phyloP scores from a whole-genome alignment of 2,113 vertebrate species.

The Desmodus rotundus region DNA sequence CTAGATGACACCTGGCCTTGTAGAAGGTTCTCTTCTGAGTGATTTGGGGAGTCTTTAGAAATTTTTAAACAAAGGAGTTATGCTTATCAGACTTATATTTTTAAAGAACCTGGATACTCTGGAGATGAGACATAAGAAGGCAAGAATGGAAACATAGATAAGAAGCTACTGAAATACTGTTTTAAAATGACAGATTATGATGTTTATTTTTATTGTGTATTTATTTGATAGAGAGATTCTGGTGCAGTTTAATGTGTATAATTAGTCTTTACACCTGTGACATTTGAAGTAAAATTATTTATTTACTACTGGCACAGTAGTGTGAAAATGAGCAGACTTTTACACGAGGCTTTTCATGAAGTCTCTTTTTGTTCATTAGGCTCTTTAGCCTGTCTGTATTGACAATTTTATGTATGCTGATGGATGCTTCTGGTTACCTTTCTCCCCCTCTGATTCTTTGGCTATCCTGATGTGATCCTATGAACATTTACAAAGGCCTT shows the following conservation, averaged over 20 bases:
- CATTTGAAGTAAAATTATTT: conserved; percentile 37
- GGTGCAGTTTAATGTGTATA: neutral
- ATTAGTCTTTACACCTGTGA: conserved; percentile 19
- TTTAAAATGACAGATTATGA: neutral
- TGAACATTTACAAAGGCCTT: neutral
- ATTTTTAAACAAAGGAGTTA: neutral
- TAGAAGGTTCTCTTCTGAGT: neutral
- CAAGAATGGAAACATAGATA: neutral
- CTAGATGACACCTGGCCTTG: neutral
- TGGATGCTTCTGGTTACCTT: neutral
- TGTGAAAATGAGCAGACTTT: neutral
- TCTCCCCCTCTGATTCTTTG: neutral
- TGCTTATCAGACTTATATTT: neutral
- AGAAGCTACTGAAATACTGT: neutral
- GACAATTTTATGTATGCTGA: neutral
- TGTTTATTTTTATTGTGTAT: neutral
- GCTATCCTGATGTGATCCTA: neutral
- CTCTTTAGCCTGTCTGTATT: neutral
- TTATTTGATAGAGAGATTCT: neutral
- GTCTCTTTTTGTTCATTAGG: conserved; percentile 15
- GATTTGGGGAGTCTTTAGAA: neutral
- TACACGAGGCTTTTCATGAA: neutral
- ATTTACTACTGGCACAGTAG: neutral
- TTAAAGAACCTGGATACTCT: neutral
- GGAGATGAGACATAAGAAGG: neutral